These are phyloP conservation scores for Tachycineta bicolor DNA, from an alignment of 2,113 vertebrate species.

Conservation along the genomic window DNA sequence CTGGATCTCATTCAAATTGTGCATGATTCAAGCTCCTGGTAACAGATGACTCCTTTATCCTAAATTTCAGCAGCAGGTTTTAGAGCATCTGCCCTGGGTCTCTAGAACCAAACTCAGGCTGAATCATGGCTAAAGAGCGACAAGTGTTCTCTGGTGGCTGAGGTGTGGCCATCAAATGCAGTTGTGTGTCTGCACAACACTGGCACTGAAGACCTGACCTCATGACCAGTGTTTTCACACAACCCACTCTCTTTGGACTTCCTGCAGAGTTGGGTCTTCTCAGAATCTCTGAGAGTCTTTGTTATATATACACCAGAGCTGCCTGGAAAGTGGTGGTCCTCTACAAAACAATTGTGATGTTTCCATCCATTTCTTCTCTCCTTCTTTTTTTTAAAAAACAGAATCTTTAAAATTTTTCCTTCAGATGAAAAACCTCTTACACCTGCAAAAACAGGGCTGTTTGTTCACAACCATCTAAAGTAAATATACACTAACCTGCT, in stretches of 20 bases:
- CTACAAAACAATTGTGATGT: background rate
- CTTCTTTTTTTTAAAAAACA: background rate
- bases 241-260: background rate
- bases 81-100: background rate
- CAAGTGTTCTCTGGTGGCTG: background rate
- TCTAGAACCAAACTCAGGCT: background rate
- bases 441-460: background rate
- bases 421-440: background rate
- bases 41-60: background rate
- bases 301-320: background rate
- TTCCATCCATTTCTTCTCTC: background rate
- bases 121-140: background rate
- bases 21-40: background rate
- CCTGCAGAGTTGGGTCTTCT: background rate
- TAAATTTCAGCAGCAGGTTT: background rate
- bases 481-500: background rate
- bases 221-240: background rate
- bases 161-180: background rate
- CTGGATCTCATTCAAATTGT: background rate
- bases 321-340: background rate
- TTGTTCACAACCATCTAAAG: background rate
- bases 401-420: background rate
- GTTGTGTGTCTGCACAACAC: background rate
- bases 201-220: background rate
- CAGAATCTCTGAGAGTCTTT: background rate